These are phyloP conservation scores for Drosophila erecta DNA, from an alignment of 1,140 invertebrate species.

Conservation along the genomic window DNA sequence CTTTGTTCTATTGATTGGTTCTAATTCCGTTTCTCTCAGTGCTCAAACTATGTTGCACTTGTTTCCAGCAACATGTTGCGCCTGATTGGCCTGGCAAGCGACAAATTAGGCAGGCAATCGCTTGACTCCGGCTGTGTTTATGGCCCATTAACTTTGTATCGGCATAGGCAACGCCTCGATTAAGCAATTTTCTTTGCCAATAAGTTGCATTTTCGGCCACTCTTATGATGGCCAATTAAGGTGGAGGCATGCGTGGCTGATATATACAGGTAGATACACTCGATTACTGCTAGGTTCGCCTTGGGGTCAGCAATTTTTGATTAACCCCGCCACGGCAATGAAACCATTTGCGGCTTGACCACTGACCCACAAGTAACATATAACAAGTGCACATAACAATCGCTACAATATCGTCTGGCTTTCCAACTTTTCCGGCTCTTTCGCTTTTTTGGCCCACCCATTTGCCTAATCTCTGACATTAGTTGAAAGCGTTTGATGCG, in stretches of 20 bases:
- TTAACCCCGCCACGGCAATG: conserved; percentile 68
- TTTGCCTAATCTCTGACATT: conserved; percentile 72
- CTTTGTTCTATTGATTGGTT: no score
- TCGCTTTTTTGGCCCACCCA: conserved; percentile 60
- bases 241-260: conserved; percentile 66
- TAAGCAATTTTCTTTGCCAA: conserved; percentile 64
- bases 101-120: conserved; percentile 78
- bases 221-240: conserved; percentile 79
- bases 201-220: conserved; percentile 27
- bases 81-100: conserved; percentile 71
- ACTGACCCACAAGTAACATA: conserved; percentile 37
- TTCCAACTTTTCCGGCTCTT: conserved; percentile 36
- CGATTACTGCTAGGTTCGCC: background rate
- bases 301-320: conserved; percentile 75
- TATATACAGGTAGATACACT: conserved; percentile 33
- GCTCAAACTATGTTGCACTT: conserved; percentile 57
- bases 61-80: conserved; percentile 70
- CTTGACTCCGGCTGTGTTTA: conserved; percentile 78
- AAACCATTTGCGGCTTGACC: conserved; percentile 65
- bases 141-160: conserved; percentile 71
- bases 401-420: conserved; percentile 38
- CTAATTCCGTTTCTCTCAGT: conserved; percentile 5
- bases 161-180: conserved; percentile 70
- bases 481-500: conserved; percentile 67
- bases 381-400: conserved; percentile 33